These are phyloP conservation scores for Drosophila quinaria DNA, from an alignment of 2,888 invertebrate species.

Conservation along the genomic window DNA sequence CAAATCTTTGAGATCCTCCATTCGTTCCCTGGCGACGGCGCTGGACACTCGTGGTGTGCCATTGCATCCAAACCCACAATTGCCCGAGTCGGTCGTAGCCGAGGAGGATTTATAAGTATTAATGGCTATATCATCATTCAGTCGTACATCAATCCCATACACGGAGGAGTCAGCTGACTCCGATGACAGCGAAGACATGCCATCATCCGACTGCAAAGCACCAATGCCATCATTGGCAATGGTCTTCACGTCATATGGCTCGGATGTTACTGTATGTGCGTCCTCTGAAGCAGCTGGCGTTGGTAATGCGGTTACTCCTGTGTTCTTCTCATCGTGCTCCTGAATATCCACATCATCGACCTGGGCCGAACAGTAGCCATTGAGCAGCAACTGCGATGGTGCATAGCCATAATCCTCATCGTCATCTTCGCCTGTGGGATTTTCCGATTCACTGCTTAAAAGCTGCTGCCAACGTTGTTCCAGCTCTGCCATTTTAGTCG, in stretches of 20 bases:
- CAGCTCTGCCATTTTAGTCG: constrained; percentile 92
- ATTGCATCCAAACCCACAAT: constrained; percentile 51
- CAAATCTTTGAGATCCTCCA: constrained; percentile 86
- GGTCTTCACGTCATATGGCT: constrained; percentile 76
- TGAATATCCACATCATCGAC: constrained; percentile 85
- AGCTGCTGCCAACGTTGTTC: constrained; percentile 91
- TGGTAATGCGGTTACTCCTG: constrained; percentile 15
- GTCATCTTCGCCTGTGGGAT: constrained; percentile 27
- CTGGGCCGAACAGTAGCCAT: constrained; percentile 87
- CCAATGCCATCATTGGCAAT: constrained; percentile 58
- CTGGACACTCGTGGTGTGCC: constrained; percentile 73
- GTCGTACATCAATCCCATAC: constrained; percentile 77
- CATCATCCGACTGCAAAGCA: constrained; percentile 77
- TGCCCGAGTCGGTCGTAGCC: constrained; percentile 80
- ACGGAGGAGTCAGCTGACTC: constrained; percentile 85
- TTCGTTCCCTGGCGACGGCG: constrained; percentile 84
- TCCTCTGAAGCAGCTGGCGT: constrained; percentile 80
- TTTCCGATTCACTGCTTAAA: constrained; percentile 84
- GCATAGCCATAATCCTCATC: constrained; percentile 82
- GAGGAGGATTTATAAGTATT: constrained; percentile 79
- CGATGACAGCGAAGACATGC: constrained; percentile 83
- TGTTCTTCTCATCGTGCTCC: neutral
- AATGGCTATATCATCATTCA: constrained; percentile 64
- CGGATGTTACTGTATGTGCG: constrained; percentile 76
- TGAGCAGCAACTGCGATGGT: constrained; percentile 89